Evolutionary conservation across 2,888 invertebrate species (phyloP).

Genomic region (Flexamia atlantica): DNA sequence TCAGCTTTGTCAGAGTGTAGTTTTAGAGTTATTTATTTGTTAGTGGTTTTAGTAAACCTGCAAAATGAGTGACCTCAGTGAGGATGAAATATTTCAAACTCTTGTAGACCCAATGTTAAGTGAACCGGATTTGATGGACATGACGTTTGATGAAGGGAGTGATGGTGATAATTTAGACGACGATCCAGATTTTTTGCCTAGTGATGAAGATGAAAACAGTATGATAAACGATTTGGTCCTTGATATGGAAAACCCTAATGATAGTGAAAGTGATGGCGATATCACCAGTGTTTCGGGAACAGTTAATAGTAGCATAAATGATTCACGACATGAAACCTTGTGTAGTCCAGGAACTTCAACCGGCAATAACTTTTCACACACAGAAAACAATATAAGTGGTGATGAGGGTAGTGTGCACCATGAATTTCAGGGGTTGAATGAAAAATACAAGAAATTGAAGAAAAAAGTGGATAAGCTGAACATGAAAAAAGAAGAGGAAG

Average conservation of each 20-base stretch:
- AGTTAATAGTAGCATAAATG: no score
- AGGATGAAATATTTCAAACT: background rate
- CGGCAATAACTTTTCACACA: background rate
- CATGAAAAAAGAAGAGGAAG: slow-evolving; percentile 26
- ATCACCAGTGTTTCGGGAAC: no score
- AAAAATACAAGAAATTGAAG: slow-evolving; percentile 17
- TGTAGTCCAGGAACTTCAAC: no score
- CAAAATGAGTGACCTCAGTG: background rate
- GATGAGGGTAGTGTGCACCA: background rate
- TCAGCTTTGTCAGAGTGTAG: background rate
- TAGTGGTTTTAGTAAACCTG: background rate
- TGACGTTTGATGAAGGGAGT: background rate
- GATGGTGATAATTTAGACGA: background rate
- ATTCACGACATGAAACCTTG: no score
- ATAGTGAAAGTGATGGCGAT: background rate
- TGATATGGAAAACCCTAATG: background rate
- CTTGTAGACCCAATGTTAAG: background rate
- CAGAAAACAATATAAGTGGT: background rate
- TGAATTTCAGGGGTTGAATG: background rate
- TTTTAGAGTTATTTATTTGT: background rate
- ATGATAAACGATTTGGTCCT: background rate
- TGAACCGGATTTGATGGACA: background rate
- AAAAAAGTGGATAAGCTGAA: background rate
- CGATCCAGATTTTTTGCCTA: background rate
- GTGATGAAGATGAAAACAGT: background rate